A percentile compares a stretch with the other conserved stretches of the same genome.
Evolutionary conservation across 2,797 vertebrate species (phyloP).

Genomic region (Chelon labrosus): DNA sequence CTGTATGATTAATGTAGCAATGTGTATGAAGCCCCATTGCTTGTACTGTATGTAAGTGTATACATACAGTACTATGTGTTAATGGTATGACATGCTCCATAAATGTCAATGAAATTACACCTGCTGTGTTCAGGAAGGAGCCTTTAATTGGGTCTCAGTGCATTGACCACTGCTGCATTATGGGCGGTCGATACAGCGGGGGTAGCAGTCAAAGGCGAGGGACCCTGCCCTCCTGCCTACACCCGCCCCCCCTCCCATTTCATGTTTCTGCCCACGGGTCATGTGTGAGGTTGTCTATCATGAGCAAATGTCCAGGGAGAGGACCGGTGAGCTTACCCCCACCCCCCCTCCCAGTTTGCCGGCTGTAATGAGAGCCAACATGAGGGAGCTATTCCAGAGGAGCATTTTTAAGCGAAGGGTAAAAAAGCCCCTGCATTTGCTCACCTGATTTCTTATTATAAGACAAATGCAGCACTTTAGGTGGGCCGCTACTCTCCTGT

Average conservation of each 20-base stretch:
- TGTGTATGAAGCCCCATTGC: too few relatives aligned
- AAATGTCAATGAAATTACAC: constrained; percentile 59
- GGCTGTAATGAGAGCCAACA: too few relatives aligned
- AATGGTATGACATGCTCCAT: constrained; percentile 58
- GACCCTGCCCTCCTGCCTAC: constrained; percentile 30
- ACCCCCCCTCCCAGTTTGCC: not conserved
- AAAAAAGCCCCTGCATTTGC: not conserved
- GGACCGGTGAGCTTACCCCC: not conserved
- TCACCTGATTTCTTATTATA: not conserved
- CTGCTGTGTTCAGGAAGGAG: constrained; percentile 51
- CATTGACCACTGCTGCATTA: constrained; percentile 72
- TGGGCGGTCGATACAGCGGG: constrained; percentile 58
- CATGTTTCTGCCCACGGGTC: constrained; percentile 58
- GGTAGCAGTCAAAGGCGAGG: constrained; percentile 57
- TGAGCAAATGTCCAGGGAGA: constrained; percentile 6
- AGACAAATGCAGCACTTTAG: not conserved
- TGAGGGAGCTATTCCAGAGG: not conserved
- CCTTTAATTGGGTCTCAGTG: constrained; percentile 78
- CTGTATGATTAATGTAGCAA: too few relatives aligned
- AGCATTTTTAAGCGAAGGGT: not conserved
- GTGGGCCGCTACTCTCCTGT: too few relatives aligned
- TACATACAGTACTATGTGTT: constrained; percentile 23
- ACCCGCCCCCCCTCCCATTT: constrained; percentile 17
- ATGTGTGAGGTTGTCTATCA: constrained; percentile 37
- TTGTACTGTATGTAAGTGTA: too few relatives aligned